These are phyloP conservation scores for Callimorpha dominula DNA, from an alignment of 2,888 invertebrate genomes.

Conservation along the genomic window DNA sequence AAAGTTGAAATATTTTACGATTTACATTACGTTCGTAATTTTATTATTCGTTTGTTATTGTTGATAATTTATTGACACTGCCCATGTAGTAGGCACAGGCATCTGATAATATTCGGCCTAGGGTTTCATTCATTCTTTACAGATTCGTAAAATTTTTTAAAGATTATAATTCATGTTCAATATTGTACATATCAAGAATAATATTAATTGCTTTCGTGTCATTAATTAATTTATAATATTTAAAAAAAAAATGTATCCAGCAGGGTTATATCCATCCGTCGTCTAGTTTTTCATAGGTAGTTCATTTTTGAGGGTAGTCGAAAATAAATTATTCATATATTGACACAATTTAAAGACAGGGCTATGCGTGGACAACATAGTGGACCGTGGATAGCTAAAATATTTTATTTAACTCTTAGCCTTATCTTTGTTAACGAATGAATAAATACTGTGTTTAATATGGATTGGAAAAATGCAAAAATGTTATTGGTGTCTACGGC, in stretches of 20 bases:
- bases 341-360: slow-evolving; percentile 31
- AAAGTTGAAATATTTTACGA: background rate
- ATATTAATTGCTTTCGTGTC: background rate
- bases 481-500: slow-evolving; percentile 78
- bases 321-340: slow-evolving; percentile 16
- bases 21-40: background rate
- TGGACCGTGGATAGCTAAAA: slow-evolving; percentile 63
- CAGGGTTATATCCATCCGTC: too few species aligned
- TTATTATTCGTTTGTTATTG: slow-evolving; percentile 40
- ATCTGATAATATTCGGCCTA: slow-evolving; percentile 19
- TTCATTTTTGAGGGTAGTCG: slow-evolving; percentile 59
- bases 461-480: slow-evolving; percentile 82
- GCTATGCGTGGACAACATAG: slow-evolving; percentile 77
- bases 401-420: slow-evolving; percentile 49
- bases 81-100: slow-evolving; percentile 6
- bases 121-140: slow-evolving; percentile 19
- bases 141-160: background rate
- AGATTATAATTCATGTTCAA: background rate
- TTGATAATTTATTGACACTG: slow-evolving; percentile 32
- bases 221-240: too few species aligned
- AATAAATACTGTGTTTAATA: slow-evolving; percentile 51
- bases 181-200: background rate
- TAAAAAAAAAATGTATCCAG: too few species aligned
- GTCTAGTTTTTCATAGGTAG: background rate
- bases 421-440: slow-evolving; percentile 46